A percentile compares a stretch with the other conserved stretches of the same genome.
phyloP scores from a whole-genome alignment of 1,140 invertebrate genomes.

The Sesamia nonagrioides region DNA sequence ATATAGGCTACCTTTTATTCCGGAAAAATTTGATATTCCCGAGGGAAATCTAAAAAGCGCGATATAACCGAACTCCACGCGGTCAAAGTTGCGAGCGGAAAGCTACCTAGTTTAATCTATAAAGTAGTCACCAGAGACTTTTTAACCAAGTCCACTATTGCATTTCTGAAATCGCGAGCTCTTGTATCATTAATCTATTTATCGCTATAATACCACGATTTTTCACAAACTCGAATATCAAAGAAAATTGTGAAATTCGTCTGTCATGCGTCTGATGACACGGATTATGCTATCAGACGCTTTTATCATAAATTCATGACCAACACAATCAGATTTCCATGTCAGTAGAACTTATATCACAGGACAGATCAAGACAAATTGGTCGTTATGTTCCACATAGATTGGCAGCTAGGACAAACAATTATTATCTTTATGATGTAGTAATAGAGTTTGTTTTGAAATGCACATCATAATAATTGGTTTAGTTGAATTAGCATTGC shows the following conservation, averaged over 20 bases:
- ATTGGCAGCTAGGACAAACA: constrained; percentile 23
- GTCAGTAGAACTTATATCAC: not conserved
- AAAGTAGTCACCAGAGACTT: not conserved
- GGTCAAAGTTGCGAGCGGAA: too few relatives aligned
- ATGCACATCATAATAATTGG: constrained; percentile 30
- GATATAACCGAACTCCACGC: too few relatives aligned
- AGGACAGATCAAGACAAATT: constrained; percentile 24
- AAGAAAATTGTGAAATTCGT: constrained; percentile 43
- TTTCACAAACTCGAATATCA: constrained; percentile 31
- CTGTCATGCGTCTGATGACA: constrained; percentile 39
- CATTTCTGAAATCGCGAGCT: not conserved
- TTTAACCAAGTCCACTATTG: not conserved
- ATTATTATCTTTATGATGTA: constrained; percentile 16
- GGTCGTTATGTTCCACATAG: not conserved
- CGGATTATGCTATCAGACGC: constrained; percentile 4
- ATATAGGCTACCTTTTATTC: too few relatives aligned
- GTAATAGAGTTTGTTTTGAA: constrained; percentile 24
- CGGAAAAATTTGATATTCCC: too few relatives aligned
- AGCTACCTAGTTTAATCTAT: not conserved
- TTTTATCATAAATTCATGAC: constrained; percentile 17
- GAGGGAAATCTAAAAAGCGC: too few relatives aligned
- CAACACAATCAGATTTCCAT: not conserved
- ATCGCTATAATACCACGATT: not conserved
- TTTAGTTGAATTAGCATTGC: constrained; percentile 21
- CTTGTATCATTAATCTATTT: constrained; percentile 12